Conservation (phyloP, 2,113 vertebrate genomes). For the Trogon melanurus region DNA sequence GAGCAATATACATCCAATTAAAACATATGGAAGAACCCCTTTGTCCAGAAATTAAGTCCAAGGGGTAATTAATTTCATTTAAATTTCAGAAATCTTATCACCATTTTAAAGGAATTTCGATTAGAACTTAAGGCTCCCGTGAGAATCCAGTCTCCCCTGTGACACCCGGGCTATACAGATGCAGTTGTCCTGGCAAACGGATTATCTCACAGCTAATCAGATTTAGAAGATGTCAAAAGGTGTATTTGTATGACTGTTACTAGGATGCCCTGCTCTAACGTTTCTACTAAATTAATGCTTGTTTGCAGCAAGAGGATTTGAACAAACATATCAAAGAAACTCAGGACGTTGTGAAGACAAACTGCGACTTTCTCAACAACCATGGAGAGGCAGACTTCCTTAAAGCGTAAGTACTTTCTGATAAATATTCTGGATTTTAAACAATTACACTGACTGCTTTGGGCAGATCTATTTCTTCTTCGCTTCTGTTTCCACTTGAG, state of each 20-base stretch:
- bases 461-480: background rate
- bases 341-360: constrained; percentile 40
- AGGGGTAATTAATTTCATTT: background rate
- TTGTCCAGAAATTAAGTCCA: background rate
- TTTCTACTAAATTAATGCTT: background rate
- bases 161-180: accelerated
- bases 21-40: background rate
- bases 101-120: background rate
- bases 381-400: constrained; percentile 48
- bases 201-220: background rate
- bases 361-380: constrained; percentile 47
- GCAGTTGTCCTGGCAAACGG: accelerated
- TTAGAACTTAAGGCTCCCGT: background rate
- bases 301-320: constrained; percentile 59
- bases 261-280: background rate
- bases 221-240: background rate
- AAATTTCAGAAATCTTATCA: background rate
- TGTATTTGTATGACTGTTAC: background rate
- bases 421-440: background rate
- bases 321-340: constrained; percentile 44
- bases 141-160: background rate
- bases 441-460: background rate
- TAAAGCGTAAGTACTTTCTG: constrained; percentile 61
- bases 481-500: background rate
- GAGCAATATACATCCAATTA: background rate